These are phyloP conservation scores for Acanthornis magna DNA, from an alignment of 2,797 vertebrate species.

Conservation along the genomic window DNA sequence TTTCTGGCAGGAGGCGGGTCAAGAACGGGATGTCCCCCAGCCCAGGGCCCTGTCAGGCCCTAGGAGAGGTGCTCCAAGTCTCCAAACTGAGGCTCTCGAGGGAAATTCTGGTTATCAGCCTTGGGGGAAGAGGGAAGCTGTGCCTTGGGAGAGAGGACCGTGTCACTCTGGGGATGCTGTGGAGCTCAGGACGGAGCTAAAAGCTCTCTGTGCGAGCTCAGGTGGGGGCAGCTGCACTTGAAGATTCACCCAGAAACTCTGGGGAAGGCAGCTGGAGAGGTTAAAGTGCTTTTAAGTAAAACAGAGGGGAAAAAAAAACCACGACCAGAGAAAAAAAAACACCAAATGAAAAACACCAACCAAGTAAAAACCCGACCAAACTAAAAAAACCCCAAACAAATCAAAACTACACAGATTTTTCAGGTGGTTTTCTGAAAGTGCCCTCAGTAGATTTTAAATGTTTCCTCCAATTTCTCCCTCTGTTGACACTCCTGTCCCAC, in stretches of 20 bases:
- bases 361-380: background rate
- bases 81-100: background rate
- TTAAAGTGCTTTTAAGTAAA: background rate
- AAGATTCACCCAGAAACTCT: background rate
- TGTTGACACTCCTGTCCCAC: rapidly evolving
- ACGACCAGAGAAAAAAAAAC: background rate
- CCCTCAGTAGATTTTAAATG: background rate
- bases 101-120: background rate
- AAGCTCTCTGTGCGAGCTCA: too few relatives aligned
- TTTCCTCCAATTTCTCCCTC: background rate
- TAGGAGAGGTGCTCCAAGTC: rapidly evolving
- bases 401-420: background rate
- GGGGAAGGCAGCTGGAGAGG: background rate
- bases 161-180: rapidly evolving
- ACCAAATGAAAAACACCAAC: rapidly evolving
- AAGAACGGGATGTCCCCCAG: background rate
- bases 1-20: background rate
- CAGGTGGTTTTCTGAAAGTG: background rate
- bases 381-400: background rate
- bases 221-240: background rate
- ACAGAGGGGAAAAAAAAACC: background rate
- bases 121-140: rapidly evolving
- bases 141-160: background rate
- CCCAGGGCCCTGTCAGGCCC: background rate
- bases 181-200: background rate